Conservation (phyloP, 2,113 vertebrate species). For the Ramphastos sulfuratus region DNA sequence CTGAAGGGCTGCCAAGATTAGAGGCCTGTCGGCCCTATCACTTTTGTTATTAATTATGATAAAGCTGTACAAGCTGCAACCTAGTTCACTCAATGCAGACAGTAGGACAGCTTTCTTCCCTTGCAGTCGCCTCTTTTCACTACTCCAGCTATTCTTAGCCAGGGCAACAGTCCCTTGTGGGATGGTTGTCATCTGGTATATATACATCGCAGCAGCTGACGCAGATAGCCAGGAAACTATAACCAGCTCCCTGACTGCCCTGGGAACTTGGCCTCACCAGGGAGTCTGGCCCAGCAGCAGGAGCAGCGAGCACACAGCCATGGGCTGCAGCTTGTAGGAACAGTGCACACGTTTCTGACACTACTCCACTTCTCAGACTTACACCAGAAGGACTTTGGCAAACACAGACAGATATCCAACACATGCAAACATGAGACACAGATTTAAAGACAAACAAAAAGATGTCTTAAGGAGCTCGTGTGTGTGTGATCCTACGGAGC, state of each 20-base stretch:
- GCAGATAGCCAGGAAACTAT: conserved; percentile 48
- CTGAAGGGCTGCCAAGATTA: conserved; percentile 67
- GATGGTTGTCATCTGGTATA: conserved; percentile 63
- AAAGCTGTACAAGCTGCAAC: conserved; percentile 56
- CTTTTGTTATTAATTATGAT: conserved; percentile 63
- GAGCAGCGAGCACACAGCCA: background rate
- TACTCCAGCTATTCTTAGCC: conserved; percentile 64
- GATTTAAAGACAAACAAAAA: background rate
- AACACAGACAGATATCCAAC: background rate
- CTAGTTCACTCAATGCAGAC: background rate
- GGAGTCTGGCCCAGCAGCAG: conserved; percentile 26
- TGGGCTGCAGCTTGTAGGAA: background rate
- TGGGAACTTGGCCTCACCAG: background rate
- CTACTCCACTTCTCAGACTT: background rate
- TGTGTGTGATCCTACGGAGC: too few species aligned
- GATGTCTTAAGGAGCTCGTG: background rate
- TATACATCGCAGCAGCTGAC: conserved; percentile 64
- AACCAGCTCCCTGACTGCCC: conserved; percentile 30
- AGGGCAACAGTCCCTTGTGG: conserved; percentile 13
- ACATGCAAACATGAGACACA: background rate
- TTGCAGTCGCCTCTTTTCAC: conserved; percentile 1
- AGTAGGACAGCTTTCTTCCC: conserved; percentile 13
- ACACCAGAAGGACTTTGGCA: background rate
- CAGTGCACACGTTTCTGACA: background rate
- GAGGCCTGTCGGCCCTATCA: conserved; percentile 20